Evolutionary conservation across 2,888 invertebrate species (phyloP).

Genomic region (Patella ulyssiponensis): DNA sequence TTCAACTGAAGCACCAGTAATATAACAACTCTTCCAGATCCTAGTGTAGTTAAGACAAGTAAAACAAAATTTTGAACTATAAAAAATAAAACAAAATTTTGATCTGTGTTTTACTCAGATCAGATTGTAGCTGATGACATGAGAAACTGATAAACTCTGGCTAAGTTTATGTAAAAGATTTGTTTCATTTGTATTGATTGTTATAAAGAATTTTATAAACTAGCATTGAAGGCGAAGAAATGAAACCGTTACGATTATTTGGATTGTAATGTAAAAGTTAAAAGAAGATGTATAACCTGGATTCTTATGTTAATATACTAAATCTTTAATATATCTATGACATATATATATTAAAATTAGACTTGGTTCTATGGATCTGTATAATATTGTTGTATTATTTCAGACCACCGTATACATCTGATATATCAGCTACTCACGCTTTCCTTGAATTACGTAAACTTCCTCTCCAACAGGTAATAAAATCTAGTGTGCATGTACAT

Average conservation of each 20-base stretch:
- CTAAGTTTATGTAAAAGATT: not conserved
- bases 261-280: too few species aligned
- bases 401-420: constrained; percentile 75
- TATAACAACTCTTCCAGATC: too few species aligned
- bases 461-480: constrained; percentile 52
- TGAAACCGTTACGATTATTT: not conserved
- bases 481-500: constrained; percentile 9
- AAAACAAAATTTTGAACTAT: too few species aligned
- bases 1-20: too few species aligned
- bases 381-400: constrained; percentile 16
- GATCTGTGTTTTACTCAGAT: too few species aligned
- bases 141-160: too few species aligned
- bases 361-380: too few species aligned
- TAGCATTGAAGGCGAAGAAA: too few species aligned
- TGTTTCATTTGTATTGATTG: not conserved
- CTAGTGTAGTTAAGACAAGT: too few species aligned
- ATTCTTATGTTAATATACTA: not conserved
- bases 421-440: constrained; percentile 80
- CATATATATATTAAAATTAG: not conserved
- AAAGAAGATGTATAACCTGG: not conserved
- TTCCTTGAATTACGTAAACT: constrained; percentile 77
- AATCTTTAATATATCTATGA: not conserved
- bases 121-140: too few species aligned
- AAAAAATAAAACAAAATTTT: too few species aligned
- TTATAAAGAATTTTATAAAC: too few species aligned